Evolutionary conservation across 2,888 invertebrate genomes (phyloP).

Genomic region (Ectemnius cavifrons): DNA sequence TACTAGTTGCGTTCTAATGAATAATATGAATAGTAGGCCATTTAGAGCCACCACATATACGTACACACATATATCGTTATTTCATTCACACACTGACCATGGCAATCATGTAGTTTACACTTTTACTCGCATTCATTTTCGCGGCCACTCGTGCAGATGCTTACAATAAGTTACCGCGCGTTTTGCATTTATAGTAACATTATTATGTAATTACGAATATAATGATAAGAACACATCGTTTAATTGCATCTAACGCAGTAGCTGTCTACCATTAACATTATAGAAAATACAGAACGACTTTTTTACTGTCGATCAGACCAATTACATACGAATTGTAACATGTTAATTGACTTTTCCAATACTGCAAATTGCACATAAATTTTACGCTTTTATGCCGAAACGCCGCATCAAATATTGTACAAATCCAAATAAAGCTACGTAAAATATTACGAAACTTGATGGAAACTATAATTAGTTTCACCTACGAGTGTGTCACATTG

Average conservation of each 20-base stretch:
- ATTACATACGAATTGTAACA: constrained; percentile 56
- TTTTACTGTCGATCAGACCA: constrained; percentile 53
- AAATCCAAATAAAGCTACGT: constrained; percentile 13
- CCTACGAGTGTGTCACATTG: constrained; percentile 5
- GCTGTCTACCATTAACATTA: constrained; percentile 65
- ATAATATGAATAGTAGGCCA: constrained; percentile 55
- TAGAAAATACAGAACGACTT: constrained; percentile 69
- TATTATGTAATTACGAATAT: constrained; percentile 61
- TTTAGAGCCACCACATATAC: constrained; percentile 58
- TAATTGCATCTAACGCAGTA: constrained; percentile 63
- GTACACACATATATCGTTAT: constrained; percentile 43
- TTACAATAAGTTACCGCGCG: constrained; percentile 34
- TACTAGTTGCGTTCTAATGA: constrained; percentile 43
- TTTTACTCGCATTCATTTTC: constrained; percentile 20
- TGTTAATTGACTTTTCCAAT: constrained; percentile 70
- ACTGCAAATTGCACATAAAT: constrained; percentile 59
- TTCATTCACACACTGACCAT: constrained; percentile 36
- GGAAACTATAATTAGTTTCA: constrained; percentile 14
- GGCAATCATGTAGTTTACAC: constrained; percentile 33
- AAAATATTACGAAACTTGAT: constrained; percentile 3
- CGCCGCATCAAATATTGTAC: constrained; percentile 21
- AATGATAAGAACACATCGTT: constrained; percentile 70
- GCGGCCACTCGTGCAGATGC: constrained; percentile 31
- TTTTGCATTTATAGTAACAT: constrained; percentile 46
- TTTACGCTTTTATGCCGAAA: constrained; percentile 23